phyloP scores from a whole-genome alignment of 2,797 vertebrate species.

The Rhabdophis nuchalis region DNA sequence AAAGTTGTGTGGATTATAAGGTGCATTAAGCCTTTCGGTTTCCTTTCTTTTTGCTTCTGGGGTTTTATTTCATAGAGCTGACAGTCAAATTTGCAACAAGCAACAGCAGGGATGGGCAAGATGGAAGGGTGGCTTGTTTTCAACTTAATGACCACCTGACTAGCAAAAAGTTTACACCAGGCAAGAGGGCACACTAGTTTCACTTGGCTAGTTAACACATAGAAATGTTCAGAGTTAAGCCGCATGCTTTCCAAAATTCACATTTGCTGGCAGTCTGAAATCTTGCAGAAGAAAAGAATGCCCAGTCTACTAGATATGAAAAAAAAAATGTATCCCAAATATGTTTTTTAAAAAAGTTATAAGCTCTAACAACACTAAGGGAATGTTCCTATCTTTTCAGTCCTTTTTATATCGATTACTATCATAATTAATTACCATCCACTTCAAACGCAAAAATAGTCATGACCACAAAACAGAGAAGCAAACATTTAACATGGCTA shows the following conservation, averaged over 20 bases:
- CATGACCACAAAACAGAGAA: neutral
- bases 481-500: too few species aligned
- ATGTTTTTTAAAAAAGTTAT: conserved; percentile 38
- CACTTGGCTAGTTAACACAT: conserved; percentile 12
- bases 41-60: neutral
- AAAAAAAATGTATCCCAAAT: conserved; percentile 50
- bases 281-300: conserved; percentile 30
- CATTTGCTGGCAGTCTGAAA: conserved; percentile 46
- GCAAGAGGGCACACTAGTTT: neutral
- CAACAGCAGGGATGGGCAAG: neutral
- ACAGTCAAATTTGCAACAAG: neutral
- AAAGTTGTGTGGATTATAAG: neutral
- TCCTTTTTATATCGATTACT: conserved; percentile 18
- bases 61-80: neutral
- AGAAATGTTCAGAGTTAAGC: conserved; percentile 38
- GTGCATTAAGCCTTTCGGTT: neutral
- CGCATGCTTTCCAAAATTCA: conserved; percentile 44
- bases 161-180: neutral
- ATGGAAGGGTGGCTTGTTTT: neutral
- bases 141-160: conserved; percentile 7
- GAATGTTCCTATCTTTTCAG: neutral
- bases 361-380: conserved; percentile 34
- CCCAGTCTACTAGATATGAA: conserved; percentile 51
- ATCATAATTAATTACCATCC: conserved; percentile 20
- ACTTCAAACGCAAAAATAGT: conserved; percentile 19